Conservation (phyloP, 2,113 vertebrate species). For the Siphamia tubifer region DNA sequence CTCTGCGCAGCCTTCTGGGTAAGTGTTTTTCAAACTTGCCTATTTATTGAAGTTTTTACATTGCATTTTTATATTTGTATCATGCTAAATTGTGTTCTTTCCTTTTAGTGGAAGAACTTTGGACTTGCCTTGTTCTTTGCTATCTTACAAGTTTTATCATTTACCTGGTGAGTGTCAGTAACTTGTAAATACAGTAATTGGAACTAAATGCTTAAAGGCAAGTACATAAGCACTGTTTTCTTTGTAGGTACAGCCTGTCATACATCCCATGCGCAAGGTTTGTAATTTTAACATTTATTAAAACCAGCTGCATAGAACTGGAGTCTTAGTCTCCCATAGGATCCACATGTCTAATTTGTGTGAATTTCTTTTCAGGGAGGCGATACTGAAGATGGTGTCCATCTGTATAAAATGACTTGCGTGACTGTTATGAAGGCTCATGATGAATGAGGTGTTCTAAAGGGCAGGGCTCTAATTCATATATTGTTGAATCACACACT, state of each 20-base stretch:
- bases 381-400: conserved; percentile 59
- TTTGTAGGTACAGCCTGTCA: conserved; percentile 91
- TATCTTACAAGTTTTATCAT: conserved; percentile 88
- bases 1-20: conserved; percentile 94
- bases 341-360: background rate
- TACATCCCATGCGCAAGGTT: conserved; percentile 93
- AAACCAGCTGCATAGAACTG: background rate
- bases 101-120: conserved; percentile 86
- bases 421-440: background rate
- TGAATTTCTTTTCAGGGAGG: conserved; percentile 63
- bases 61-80: background rate
- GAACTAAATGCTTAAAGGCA: background rate
- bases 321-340: background rate
- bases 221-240: background rate
- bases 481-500: background rate
- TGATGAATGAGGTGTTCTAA: conserved; percentile 11
- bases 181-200: background rate
- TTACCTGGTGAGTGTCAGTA: conserved; percentile 85
- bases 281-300: conserved; percentile 18
- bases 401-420: conserved; percentile 60
- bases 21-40: conserved; percentile 44
- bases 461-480: background rate
- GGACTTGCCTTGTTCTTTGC: conserved; percentile 88
- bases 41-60: background rate
- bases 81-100: background rate